These are phyloP conservation scores for Glaucopsyche alexis DNA, from an alignment of 2,888 invertebrate species.

Conservation along the genomic window DNA sequence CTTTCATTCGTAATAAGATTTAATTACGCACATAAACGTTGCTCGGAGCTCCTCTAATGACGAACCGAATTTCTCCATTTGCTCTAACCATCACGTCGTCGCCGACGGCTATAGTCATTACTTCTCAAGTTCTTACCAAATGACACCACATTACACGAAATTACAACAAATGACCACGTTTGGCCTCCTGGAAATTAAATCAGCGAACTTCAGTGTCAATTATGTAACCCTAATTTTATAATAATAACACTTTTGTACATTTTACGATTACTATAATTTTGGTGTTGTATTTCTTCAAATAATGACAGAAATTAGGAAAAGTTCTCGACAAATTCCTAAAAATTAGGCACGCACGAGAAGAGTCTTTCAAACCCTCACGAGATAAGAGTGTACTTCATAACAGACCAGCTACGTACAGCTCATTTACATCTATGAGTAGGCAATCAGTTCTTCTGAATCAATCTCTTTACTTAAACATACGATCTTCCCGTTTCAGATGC, in stretches of 20 bases:
- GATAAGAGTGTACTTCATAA: not conserved
- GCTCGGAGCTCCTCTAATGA: not conserved
- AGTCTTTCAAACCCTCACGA: no score
- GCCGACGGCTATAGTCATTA: not conserved
- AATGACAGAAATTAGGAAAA: not conserved
- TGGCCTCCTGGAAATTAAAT: slow-evolving; percentile 8
- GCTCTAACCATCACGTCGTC: not conserved
- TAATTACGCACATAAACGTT: not conserved
- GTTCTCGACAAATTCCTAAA: not conserved
- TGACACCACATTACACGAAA: slow-evolving; percentile 6
- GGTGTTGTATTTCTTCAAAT: not conserved
- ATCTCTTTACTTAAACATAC: not conserved
- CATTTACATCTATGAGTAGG: not conserved
- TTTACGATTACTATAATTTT: not conserved
- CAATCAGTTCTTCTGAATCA: not conserved
- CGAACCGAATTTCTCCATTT: slow-evolving; percentile 11
- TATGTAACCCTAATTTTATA: slow-evolving; percentile 2
- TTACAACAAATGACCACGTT: slow-evolving; percentile 15
- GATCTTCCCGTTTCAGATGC: slow-evolving; percentile 53
- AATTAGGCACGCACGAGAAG: not conserved
- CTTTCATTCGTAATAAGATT: slow-evolving; percentile 1
- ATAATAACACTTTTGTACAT: slow-evolving; percentile 1
- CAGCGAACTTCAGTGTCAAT: not conserved
- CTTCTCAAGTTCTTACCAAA: not conserved
- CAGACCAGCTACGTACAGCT: not conserved